phyloP scores from a whole-genome alignment of 2,888 invertebrate species.

The Seira sanloemensis region DNA sequence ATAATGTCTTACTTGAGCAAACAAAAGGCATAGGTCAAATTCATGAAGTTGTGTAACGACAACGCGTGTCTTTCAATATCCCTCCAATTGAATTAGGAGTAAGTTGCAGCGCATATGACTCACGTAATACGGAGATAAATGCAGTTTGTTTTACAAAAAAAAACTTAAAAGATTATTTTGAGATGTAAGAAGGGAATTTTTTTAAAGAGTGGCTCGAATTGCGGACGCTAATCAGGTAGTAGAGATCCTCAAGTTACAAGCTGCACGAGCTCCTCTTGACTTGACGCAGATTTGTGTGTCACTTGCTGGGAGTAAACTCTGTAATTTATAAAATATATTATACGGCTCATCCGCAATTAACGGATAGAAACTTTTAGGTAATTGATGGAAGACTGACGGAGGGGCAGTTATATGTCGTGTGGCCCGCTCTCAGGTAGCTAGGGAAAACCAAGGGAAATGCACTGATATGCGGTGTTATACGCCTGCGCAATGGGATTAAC shows the following conservation, averaged over 20 bases:
- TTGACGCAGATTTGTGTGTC: constrained; percentile 18
- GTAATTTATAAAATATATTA: constrained; percentile 48
- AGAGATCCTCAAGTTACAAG: not conserved
- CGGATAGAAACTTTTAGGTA: too few relatives aligned
- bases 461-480: not conserved
- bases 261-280: not conserved
- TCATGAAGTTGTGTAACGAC: not conserved
- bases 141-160: too few relatives aligned
- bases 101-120: too few relatives aligned
- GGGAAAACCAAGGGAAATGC: too few relatives aligned
- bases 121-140: too few relatives aligned
- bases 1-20: not conserved
- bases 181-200: not conserved
- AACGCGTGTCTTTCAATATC: not conserved
- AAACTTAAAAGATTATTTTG: too few relatives aligned
- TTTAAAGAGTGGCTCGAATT: not conserved
- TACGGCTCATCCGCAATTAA: constrained; percentile 47
- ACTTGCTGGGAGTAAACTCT: constrained; percentile 27
- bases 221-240: not conserved
- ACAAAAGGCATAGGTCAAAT: not conserved
- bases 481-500: not conserved
- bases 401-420: not conserved
- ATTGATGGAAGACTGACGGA: not conserved
- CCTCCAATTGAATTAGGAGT: not conserved
- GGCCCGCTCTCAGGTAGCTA: not conserved